These are phyloP conservation scores for Cerastis leucographa DNA, from an alignment of 2,888 invertebrate genomes.

Conservation along the genomic window DNA sequence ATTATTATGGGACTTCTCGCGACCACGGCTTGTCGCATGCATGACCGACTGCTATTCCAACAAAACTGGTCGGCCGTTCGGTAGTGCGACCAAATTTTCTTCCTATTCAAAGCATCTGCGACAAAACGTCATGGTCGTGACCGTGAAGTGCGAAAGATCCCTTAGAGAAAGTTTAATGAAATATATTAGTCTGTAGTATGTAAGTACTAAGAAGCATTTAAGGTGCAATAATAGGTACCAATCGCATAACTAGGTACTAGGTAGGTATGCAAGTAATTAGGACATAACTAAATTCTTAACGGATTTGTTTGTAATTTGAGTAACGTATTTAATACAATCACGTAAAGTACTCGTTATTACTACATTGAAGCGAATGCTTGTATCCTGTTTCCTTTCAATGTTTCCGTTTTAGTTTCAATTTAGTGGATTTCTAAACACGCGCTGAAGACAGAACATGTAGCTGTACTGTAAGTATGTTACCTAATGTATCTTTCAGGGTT, in stretches of 20 bases:
- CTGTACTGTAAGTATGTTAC: not conserved
- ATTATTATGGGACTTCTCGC: not conserved
- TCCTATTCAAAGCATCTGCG: too few species aligned
- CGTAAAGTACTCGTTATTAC: slow-evolving; percentile 17
- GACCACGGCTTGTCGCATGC: too few species aligned
- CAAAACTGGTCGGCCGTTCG: too few species aligned
- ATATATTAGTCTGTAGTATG: not conserved
- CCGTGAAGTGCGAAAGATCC: not conserved
- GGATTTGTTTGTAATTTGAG: slow-evolving; percentile 25
- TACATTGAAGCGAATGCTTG: slow-evolving; percentile 14
- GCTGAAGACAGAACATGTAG: slow-evolving; percentile 9
- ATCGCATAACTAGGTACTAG: not conserved
- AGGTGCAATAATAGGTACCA: not conserved
- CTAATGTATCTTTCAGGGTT: not conserved
- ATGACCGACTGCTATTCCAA: too few species aligned
- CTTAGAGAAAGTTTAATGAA: not conserved
- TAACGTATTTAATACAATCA: not conserved
- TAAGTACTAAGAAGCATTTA: not conserved
- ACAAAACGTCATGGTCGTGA: not conserved
- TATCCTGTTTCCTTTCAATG: slow-evolving; percentile 36
- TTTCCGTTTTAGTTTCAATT: slow-evolving; percentile 34
- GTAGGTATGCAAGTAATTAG: not conserved
- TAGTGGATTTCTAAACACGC: slow-evolving; percentile 30
- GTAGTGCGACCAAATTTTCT: too few species aligned
- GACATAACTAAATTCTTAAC: slow-evolving; percentile 6